Percentiles rank a stretch among this genome's conserved stretches.
Conservation (phyloP, 1,140 invertebrate species). For the Platyura marginata region DNA sequence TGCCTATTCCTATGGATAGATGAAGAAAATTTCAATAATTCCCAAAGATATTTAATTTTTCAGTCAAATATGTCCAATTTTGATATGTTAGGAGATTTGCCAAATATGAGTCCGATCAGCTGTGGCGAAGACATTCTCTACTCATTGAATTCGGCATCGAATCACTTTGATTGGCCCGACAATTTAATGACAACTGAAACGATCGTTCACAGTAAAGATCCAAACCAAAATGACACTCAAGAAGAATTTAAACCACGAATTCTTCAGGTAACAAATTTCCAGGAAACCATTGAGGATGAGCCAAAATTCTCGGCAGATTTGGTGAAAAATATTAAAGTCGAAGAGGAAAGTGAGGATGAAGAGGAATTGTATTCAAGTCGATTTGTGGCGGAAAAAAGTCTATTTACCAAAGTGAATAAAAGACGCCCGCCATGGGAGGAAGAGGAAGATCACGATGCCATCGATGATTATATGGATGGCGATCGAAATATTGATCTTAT, state of each 20-base stretch:
- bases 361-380: slow-evolving; percentile 1
- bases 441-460: slow-evolving; percentile 2
- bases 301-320: not conserved
- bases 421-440: slow-evolving; percentile 18
- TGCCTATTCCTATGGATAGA: too few relatives aligned
- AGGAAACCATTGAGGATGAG: slow-evolving; percentile 7
- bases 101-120: too few relatives aligned
- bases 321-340: not conserved
- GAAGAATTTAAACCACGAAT: slow-evolving; percentile 15
- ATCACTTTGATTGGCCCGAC: slow-evolving; percentile 3
- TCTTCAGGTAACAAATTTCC: slow-evolving; percentile 19
- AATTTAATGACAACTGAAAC: slow-evolving; percentile 1
- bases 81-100: too few relatives aligned
- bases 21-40: too few relatives aligned
- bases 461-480: slow-evolving; percentile 3
- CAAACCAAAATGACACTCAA: not conserved
- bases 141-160: too few relatives aligned
- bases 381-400: slow-evolving; percentile 8
- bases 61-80: too few relatives aligned
- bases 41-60: too few relatives aligned
- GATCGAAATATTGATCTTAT: slow-evolving; percentile 23
- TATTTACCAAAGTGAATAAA: slow-evolving; percentile 12
- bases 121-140: too few relatives aligned
- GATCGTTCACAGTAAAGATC: slow-evolving; percentile 3
- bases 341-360: slow-evolving; percentile 4